Conservation (phyloP, 2,113 vertebrate genomes). For the Tichodroma muraria region DNA sequence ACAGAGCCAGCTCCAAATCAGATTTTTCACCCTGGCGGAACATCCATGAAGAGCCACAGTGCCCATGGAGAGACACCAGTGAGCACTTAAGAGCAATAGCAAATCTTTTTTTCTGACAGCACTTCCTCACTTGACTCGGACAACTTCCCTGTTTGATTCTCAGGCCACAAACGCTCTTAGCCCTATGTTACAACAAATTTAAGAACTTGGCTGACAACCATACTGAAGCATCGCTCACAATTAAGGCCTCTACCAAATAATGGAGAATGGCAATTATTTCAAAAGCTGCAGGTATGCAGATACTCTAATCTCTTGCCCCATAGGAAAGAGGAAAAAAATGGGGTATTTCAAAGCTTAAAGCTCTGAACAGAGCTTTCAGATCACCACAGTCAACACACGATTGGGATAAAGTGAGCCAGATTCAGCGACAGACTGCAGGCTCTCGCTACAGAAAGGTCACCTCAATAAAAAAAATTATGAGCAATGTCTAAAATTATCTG, state of each 20-base stretch:
- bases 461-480: constrained; percentile 17
- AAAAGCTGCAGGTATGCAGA: neutral
- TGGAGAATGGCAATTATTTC: neutral
- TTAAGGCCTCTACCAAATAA: neutral
- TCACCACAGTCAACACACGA: neutral
- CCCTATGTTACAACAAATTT: neutral
- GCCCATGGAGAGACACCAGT: neutral
- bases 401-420: neutral
- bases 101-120: constrained; percentile 25
- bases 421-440: constrained; percentile 17
- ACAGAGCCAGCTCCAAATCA: constrained; percentile 19
- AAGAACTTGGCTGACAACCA: neutral
- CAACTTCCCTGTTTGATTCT: neutral
- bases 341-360: neutral
- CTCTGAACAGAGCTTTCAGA: neutral
- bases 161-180: neutral
- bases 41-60: neutral
- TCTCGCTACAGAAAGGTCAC: neutral
- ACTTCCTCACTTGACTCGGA: constrained; percentile 19
- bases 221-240: neutral
- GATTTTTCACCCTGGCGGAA: constrained; percentile 23
- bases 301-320: neutral
- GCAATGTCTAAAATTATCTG: constrained; percentile 38
- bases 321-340: neutral
- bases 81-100: constrained; percentile 34